phyloP scores from a whole-genome alignment of 2,113 vertebrate species.

The Oxyura jamaicensis region DNA sequence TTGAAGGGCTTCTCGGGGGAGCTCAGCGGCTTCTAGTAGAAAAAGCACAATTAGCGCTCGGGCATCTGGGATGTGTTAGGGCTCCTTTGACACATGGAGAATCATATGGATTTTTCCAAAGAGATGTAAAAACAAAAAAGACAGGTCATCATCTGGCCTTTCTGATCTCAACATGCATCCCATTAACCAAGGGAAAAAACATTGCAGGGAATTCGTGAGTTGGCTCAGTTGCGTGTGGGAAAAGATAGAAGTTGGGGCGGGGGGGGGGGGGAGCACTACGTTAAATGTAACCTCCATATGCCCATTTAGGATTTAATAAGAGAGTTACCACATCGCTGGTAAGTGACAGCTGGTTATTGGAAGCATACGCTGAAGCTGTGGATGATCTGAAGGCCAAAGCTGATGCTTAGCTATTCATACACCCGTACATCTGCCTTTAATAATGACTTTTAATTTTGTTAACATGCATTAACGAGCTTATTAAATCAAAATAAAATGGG shows the following conservation, averaged over 20 bases:
- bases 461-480: slow-evolving; percentile 27
- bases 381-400: slow-evolving; percentile 54
- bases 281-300: slow-evolving; percentile 43
- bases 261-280: not conserved
- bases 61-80: slow-evolving; percentile 42
- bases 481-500: slow-evolving; percentile 51
- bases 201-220: slow-evolving; percentile 17
- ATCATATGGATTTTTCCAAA: slow-evolving; percentile 40
- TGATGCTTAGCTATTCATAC: slow-evolving; percentile 26
- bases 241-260: not conserved
- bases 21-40: not conserved
- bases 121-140: not conserved
- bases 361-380: not conserved
- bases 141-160: slow-evolving; percentile 33
- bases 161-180: slow-evolving; percentile 54
- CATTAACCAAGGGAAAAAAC: not conserved
- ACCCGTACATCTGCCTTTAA: slow-evolving; percentile 62
- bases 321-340: slow-evolving; percentile 48
- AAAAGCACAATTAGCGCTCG: not conserved
- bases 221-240: slow-evolving; percentile 41
- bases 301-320: slow-evolving; percentile 54
- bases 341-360: slow-evolving; percentile 68
- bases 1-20: not conserved
- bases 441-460: slow-evolving; percentile 61
- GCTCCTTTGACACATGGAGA: not conserved